phyloP scores from a whole-genome alignment of 2,797 vertebrate species.

The Leucoraja ocellata region DNA sequence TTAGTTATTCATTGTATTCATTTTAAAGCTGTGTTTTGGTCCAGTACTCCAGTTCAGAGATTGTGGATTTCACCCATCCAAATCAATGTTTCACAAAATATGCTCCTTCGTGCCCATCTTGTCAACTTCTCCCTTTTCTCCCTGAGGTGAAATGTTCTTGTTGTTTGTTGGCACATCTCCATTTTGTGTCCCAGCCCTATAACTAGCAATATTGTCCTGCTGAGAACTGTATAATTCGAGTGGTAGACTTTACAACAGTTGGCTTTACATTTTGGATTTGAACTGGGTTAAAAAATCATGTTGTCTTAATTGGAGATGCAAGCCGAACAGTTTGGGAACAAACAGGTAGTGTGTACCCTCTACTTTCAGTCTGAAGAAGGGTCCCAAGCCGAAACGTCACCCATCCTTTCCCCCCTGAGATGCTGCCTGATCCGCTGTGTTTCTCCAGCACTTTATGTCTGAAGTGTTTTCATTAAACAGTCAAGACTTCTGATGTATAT shows the following conservation, averaged over 20 bases:
- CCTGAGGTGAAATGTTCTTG: constrained; percentile 7
- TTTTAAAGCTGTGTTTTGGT: constrained; percentile 28
- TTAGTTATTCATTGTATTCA: constrained; percentile 36
- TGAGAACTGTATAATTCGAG: background rate
- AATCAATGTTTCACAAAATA: constrained; percentile 36
- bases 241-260: background rate
- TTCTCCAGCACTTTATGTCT: too few species aligned
- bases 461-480: background rate
- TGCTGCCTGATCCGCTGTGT: too few species aligned
- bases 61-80: constrained; percentile 32
- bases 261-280: background rate
- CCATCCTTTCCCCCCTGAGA: too few species aligned
- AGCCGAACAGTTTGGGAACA: background rate
- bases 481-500: background rate
- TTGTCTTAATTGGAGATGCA: constrained; percentile 20
- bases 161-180: background rate
- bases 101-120: constrained; percentile 4
- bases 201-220: background rate
- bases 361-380: too few species aligned
- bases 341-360: background rate
- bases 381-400: too few species aligned
- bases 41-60: constrained; percentile 12
- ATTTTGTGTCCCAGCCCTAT: background rate
- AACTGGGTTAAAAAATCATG: background rate
- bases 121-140: background rate